Evolutionary conservation across 1,140 invertebrate genomes (phyloP), one percentile per base, ranked within the genome.

Genomic region (Drosophila lacteicornis): DNA sequence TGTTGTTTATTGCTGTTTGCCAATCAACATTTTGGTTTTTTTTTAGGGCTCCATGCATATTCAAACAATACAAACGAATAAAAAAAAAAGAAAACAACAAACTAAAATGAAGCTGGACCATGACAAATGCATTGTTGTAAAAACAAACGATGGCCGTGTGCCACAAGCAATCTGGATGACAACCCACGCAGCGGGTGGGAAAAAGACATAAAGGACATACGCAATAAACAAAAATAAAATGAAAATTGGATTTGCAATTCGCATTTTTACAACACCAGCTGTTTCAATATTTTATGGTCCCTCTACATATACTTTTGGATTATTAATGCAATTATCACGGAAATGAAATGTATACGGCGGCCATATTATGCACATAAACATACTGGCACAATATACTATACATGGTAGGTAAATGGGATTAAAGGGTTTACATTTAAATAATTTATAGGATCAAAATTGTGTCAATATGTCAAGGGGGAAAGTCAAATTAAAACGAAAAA

Each of bases 81-180:
- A 19, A 57, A 55, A 45, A 33, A 33, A 65, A 49, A 0, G 27
- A 15, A 12, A 61, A n/a, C 4, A 15, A 11, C 27, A 25, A 43
- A 56, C 53, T 36, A 27, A 74, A 47, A 56, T 50, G 49, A 51
- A 30, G 46, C 49, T 27, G 57, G 59, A 67, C 47, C 45, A 61
- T 80, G 80, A 77, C 53, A 82, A 83, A 87, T 82, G 68, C 65
- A 83, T 50, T 75, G 73, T 78, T 80, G 62, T 74, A 57, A 87
- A 78, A 61, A 68, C 57, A 74, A 87, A 80, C 60, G 70, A 70
- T 67, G 75, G 27, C 53, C 67, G 74, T 63, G 53, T 78, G 65
- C 45, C 57, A 55, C 12, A 51, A 38, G 58, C 75, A 78, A 78
- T 78, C 62, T 76, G 56, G 30, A 46, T 40, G 47, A 27, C 33